Evolutionary conservation across 2,113 vertebrate species (phyloP).

Genomic region (Nannobrachium achirus): DNA sequence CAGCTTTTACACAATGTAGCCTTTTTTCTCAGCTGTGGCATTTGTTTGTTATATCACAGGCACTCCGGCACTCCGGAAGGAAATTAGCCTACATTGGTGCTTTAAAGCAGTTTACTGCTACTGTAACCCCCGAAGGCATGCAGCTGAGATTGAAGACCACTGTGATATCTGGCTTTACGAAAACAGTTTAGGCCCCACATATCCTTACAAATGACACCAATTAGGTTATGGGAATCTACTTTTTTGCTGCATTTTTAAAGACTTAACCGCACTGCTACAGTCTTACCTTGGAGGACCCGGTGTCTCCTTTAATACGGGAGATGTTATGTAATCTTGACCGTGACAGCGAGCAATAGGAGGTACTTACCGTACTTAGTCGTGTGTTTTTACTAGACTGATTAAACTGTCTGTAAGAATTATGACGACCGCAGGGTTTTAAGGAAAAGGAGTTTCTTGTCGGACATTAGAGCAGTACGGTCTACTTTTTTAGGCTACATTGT

Average conservation of each 20-base stretch:
- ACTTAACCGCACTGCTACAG: too few species aligned
- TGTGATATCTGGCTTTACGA: not conserved
- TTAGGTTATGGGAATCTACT: too few species aligned
- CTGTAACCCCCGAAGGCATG: not conserved
- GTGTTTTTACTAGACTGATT: not conserved
- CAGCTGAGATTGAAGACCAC: conserved; percentile 2
- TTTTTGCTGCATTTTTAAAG: too few species aligned
- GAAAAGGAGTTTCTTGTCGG: too few species aligned
- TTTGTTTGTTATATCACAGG: conserved; percentile 7
- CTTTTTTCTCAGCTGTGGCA: not conserved
- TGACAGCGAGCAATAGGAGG: not conserved
- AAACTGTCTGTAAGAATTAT: not conserved
- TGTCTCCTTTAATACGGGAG: not conserved
- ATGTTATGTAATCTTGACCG: not conserved
- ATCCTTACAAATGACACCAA: not conserved
- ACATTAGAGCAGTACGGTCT: too few species aligned
- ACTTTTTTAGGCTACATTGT: too few species aligned
- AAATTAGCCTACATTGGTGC: not conserved
- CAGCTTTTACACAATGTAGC: not conserved
- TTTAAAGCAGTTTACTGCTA: not conserved
- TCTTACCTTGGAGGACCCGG: not conserved
- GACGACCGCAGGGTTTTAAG: not conserved
- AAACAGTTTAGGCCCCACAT: conserved; percentile 3
- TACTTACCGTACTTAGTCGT: not conserved
- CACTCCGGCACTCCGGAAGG: not conserved